Conservation (phyloP, 2,797 vertebrate species). For the Myotis planiceps region DNA sequence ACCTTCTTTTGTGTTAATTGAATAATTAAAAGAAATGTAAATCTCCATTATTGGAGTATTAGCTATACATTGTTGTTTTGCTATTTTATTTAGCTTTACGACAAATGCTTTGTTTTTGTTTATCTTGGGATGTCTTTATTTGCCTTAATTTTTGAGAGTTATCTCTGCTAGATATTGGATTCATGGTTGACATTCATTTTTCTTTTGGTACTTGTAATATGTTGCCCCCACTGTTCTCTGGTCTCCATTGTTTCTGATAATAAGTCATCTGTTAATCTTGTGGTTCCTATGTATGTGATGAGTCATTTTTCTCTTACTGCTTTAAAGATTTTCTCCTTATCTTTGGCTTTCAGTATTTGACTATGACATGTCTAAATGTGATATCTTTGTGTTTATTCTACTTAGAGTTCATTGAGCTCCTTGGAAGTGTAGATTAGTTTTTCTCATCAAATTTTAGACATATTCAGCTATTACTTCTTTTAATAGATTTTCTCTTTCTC, state of each 20-base stretch:
- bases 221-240: not conserved
- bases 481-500: not conserved
- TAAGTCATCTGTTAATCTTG: not conserved
- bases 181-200: not conserved
- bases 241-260: not conserved
- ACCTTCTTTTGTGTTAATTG: not conserved
- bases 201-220: not conserved
- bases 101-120: not conserved
- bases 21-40: not conserved
- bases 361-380: not conserved
- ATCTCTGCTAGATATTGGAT: not conserved
- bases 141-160: conserved; percentile 1
- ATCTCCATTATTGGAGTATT: not conserved
- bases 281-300: not conserved
- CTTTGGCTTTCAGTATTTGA: not conserved
- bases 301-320: not conserved
- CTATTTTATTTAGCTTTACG: conserved; percentile 12
- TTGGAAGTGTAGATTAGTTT: not conserved
- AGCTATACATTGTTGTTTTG: not conserved
- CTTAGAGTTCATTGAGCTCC: not conserved
- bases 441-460: conserved; percentile 21
- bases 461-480: not conserved
- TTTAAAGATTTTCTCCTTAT: conserved; percentile 4
- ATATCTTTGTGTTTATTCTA: conserved; percentile 43
- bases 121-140: conserved; percentile 1